These are phyloP conservation scores for Cantharis nigra DNA, from an alignment of 2,888 invertebrate genomes.

Conservation along the genomic window DNA sequence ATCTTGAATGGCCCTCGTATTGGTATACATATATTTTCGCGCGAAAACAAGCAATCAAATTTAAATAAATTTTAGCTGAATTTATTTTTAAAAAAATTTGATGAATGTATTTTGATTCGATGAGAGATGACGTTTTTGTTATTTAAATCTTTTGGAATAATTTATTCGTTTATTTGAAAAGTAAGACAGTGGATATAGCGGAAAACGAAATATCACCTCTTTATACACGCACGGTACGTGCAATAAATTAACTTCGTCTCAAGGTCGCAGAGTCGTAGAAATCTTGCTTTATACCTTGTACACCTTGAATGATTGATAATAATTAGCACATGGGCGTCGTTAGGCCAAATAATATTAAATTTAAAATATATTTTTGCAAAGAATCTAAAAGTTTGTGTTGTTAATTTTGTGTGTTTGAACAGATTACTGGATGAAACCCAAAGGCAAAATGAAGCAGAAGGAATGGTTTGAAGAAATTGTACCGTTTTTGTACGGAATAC, in stretches of 20 bases:
- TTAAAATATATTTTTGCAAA: background rate
- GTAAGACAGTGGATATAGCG: background rate
- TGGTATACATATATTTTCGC: background rate
- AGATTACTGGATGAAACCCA: too few species aligned
- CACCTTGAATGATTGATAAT: slow-evolving; percentile 43
- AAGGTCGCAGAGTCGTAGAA: slow-evolving; percentile 42
- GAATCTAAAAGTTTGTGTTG: background rate
- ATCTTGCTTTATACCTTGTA: slow-evolving; percentile 40
- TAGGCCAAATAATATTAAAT: background rate
- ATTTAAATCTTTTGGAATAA: slow-evolving; percentile 1
- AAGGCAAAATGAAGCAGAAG: too few species aligned
- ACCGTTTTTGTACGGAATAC: too few species aligned
- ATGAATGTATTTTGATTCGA: background rate
- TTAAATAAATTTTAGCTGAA: background rate
- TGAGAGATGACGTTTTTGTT: background rate
- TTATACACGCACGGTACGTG: slow-evolving; percentile 25
- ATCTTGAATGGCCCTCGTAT: background rate
- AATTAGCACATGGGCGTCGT: slow-evolving; percentile 2
- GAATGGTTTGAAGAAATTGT: too few species aligned
- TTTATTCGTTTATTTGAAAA: background rate
- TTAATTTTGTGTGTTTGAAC: background rate
- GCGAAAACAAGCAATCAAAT: background rate
- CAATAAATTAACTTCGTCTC: slow-evolving; percentile 43
- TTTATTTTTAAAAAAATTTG: background rate
- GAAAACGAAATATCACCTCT: slow-evolving; percentile 12